Evolutionary conservation across 2,888 invertebrate genomes (phyloP), one percentile per base, ranked within the genome.

Genomic region (Acleris sparsana): DNA sequence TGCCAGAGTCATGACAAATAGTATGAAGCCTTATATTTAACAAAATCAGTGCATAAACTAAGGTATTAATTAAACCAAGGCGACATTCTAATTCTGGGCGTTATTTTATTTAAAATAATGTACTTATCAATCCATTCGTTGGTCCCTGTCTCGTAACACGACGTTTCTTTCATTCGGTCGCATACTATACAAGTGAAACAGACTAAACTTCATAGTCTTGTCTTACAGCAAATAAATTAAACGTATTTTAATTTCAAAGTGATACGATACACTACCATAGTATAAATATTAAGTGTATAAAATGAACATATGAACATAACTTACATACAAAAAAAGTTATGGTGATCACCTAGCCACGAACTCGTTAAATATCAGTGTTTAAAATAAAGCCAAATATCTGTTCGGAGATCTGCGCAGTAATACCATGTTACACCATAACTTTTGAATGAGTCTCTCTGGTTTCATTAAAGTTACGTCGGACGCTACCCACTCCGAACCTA

Each of bases 171-270:
- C 46, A 6, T 46, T 46, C 46, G 46, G n/a, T 39, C 39, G 39
- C 39, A 39, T 13, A 39, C 39, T 39, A 39, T 75, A 72, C 68
- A 70, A 79, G 77, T 76, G 75, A 75, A 80, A 78, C 51, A 74
- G 73, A 72, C 77, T 71, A 71, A 25, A 76, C 70, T 73, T 72
- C 80, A 75, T 74, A 75, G 79, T 70, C 69, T 74, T 71, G 71
- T 73, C 78, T 77, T 77, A 79, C 77, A 82, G 80, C 77, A 80
- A 84, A 84, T 74, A 73, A 82, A 79, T 80, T 39, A 69, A 75
- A 78, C 79, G 80, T 80, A 79, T 20, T 56, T 60, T 44, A 56
- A 29, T 55, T 61, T 39, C 29, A 55, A 61, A 64, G 55, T 60
- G 55, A 51, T 61, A 64, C 59, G 49, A 51, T 61, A 64, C 53